Percentiles rank a stretch among this genome's conserved stretches.
phyloP scores from a whole-genome alignment of 2,797 vertebrate genomes.

The Simalia tracyae region DNA sequence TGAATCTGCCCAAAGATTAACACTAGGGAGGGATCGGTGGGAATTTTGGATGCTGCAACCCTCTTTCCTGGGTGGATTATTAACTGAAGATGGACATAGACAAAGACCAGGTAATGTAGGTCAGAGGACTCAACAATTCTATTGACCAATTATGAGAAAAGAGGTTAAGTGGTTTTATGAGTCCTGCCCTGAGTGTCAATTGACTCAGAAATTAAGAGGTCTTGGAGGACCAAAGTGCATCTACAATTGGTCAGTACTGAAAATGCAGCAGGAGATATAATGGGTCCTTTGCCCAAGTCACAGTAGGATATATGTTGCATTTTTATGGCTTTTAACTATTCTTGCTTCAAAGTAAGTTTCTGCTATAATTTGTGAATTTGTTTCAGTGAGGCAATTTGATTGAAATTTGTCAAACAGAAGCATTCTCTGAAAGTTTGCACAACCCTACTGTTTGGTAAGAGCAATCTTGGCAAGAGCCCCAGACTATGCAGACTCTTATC shows the following conservation, averaged over 20 bases:
- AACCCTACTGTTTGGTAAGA: neutral
- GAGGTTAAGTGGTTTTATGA: neutral
- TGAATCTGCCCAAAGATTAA: neutral
- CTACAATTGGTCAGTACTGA: neutral
- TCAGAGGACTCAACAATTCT: neutral
- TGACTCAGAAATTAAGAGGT: neutral
- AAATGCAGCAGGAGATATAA: neutral
- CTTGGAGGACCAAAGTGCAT: neutral
- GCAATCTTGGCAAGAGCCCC: neutral
- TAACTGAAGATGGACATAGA: neutral
- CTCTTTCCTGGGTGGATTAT: neutral
- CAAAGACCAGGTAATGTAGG: neutral
- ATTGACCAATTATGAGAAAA: neutral
- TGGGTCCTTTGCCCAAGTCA: neutral
- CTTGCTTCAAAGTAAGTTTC: neutral
- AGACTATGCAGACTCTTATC: neutral
- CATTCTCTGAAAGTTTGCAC: neutral
- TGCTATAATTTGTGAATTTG: neutral
- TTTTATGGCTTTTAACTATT: neutral
- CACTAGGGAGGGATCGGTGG: neutral
- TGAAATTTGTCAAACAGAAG: neutral
- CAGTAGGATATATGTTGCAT: neutral
- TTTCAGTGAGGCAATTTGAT: neutral
- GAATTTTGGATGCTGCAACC: neutral
- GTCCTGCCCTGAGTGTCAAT: neutral